Evolutionary conservation across 2,113 vertebrate species (phyloP).

Genomic region (Lophotis ruficrista): DNA sequence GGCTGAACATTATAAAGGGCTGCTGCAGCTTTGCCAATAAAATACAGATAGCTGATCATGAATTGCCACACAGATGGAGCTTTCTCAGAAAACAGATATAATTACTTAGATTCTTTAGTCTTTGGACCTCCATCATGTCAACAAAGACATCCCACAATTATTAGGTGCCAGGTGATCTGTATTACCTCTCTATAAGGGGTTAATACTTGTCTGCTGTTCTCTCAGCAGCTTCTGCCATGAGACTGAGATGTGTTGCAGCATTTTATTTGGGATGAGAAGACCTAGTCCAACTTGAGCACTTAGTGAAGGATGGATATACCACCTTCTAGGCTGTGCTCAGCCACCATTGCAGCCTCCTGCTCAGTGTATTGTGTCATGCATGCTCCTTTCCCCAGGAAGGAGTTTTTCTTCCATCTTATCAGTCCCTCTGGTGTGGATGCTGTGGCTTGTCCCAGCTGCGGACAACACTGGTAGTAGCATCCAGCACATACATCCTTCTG

Average conservation of each 20-base stretch:
- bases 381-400: neutral
- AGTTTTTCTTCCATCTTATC: neutral
- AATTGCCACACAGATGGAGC: neutral
- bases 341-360: neutral
- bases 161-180: neutral
- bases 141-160: neutral
- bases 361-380: neutral
- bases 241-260: neutral
- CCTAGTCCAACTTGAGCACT: neutral
- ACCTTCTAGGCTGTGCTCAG: neutral
- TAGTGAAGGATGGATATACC: neutral
- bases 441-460: neutral
- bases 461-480: neutral
- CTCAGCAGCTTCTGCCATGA: neutral
- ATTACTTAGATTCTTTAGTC: neutral
- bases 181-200: neutral
- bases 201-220: neutral
- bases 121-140: neutral
- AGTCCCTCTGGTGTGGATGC: neutral
- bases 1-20: neutral
- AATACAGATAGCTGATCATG: neutral
- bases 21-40: neutral
- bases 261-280: neutral
- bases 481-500: fast-evolving
- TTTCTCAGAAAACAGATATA: neutral